These are phyloP conservation scores for Nyctereutes procyonoides DNA, from an alignment of 2,113 vertebrate species.

Conservation along the genomic window DNA sequence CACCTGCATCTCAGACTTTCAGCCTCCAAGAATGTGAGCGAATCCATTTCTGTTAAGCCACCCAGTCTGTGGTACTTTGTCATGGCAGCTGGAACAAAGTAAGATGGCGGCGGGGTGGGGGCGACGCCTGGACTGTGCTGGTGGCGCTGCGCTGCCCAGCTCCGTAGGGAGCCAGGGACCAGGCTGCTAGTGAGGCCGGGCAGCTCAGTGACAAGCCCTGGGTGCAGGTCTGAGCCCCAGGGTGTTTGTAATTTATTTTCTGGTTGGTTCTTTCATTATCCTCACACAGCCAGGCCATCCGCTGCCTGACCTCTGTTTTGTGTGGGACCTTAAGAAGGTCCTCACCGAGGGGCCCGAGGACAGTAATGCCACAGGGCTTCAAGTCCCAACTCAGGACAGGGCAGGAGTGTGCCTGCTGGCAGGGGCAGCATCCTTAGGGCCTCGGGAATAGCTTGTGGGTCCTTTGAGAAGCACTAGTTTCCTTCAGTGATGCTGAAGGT, in stretches of 20 bases:
- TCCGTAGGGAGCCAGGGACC: fast-evolving
- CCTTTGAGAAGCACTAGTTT: fast-evolving
- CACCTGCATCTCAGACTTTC: background rate
- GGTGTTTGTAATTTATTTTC: no score
- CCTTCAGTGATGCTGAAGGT: background rate
- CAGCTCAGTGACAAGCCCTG: fast-evolving
- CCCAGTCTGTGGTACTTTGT: background rate
- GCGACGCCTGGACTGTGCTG: fast-evolving
- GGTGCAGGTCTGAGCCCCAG: background rate
- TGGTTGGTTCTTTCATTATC: background rate
- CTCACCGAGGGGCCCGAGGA: background rate
- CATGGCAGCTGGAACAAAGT: no score
- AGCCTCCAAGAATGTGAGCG: background rate
- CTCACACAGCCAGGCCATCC: background rate
- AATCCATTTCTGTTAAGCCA: fast-evolving
- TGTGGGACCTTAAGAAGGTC: background rate
- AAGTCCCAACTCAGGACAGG: background rate
- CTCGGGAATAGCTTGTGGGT: background rate
- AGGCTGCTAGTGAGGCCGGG: background rate
- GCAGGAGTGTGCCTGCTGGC: fast-evolving
- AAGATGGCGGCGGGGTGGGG: fast-evolving
- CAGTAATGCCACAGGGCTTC: background rate
- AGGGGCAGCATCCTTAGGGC: background rate
- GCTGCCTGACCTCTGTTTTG: background rate
- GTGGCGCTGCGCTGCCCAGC: background rate